Base-by-base conservation (phyloP, 2,113 vertebrate genomes). In the Onychostruthus taczanowskii region DNA sequence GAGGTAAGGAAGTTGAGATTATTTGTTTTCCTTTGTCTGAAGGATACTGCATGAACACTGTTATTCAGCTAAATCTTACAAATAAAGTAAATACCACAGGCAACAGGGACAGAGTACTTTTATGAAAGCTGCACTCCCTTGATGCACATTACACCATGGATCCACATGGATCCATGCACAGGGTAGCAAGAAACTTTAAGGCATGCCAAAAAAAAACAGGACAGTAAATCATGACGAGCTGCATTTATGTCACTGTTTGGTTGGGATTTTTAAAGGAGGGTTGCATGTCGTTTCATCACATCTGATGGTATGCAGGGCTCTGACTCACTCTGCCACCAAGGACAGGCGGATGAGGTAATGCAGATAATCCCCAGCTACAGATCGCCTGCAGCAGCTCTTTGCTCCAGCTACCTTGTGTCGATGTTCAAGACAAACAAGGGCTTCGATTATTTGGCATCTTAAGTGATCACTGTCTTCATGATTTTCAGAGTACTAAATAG, bases 231-330 rank as follows among this genome's bases (percentile, higher is more conserved):
- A 31, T 84, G 74, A 87, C 16, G 70, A 81, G 62, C 43, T 64
- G 72, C 67, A 93, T 89, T 82, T 66, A 22, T 62, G 52, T 88
- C 35, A 59, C 73, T 84, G 83, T 52, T 69, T 76, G 80, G 72
- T 43, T 58, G 56, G 23, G 27, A 58, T 90, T 75, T 55, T 35
- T 22, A 43, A 41, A 84, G 50, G 58, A 81, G 47, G 55, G 47
- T 96, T 97, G 91, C 95, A 93, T 93, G 72, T 96, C 14, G 9
- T 96, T 96, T 96, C 95, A 97, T 94, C 96, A 94, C 78, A 83
- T 88, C 75, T 76, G 91, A 93, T 56, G 89, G 86, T 33, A 74
- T 53, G 95, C 86, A 92, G 75, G 84, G 95, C 86, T 95, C 79
- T 97, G 97, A 97, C 77, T 97, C 97, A 95, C 79, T 35, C 79